Base-by-base conservation (phyloP, 2,888 invertebrate species). In the Apodemia hepburni region DNA sequence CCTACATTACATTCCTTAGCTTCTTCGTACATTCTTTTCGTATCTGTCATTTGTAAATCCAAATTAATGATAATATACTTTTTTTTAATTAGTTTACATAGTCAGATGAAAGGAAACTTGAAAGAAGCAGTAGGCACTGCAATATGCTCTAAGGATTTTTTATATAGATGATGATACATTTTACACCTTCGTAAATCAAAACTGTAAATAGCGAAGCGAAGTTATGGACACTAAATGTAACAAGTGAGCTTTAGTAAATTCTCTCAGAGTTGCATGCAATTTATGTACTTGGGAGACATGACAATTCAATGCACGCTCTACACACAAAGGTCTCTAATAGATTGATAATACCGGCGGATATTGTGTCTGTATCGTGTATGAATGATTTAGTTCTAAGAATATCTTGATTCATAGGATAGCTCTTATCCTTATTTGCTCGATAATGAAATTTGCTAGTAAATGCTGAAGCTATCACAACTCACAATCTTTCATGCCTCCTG, bases 341-440 rank as follows among this genome's bases (percentile, higher is more conserved):
- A 59, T 59, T 42, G 59, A 59, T 45, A 59, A 59, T 59, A 59
- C 59, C 59, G 59, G 22, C 35, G 59, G 59, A 59, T 59, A 59
- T 45, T 15, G 22, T 18, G 54, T 27, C 54, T 22, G 22, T 54
- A 45, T 45, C 22, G 49, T 51, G 49, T 18, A 61, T 38, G 42
- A 63, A 29, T 15, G 33, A 33, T 22, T 38, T 11, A 35, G 57
- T 60, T 59, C 58, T 64, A 64, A 64, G 11, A 59, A 45, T 27
- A 58, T 59, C 58, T 64, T 57, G 22, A 58, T 51, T 64, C 38
- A 64, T 11, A 29, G 47, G 47, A 47, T 17, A 47, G 47, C 17
- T 47, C 47, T 45, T 17, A 8, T 45, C n/a, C 45, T n/a, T 45
- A 45, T 17, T 45, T 45, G n/a, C 7, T n/a, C n/a, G n/a, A 6